Percentiles rank a stretch among this genome's conserved stretches.
phyloP scores from a whole-genome alignment of 2,888 invertebrate species.

The Periphyllus acericola region DNA sequence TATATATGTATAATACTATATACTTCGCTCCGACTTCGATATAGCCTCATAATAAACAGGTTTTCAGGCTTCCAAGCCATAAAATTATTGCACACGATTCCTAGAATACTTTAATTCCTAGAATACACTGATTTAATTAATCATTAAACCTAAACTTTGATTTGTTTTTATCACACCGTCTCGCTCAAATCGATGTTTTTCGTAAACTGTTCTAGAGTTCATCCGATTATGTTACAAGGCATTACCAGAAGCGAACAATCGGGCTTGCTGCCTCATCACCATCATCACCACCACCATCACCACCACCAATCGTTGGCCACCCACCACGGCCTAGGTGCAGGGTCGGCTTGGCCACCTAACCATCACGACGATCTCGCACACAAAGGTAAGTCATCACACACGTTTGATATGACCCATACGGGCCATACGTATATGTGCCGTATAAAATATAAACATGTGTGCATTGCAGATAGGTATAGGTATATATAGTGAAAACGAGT shows the following conservation, averaged over 20 bases:
- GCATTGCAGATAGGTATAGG: not conserved
- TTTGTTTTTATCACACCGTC: not conserved
- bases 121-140: too few species aligned
- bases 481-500: not conserved
- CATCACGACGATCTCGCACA: conserved; percentile 65
- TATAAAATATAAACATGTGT: not conserved
- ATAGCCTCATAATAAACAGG: not conserved
- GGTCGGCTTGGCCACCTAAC: conserved; percentile 65
- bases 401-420: not conserved
- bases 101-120: not conserved
- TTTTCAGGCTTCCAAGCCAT: not conserved
- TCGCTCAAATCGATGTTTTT: conserved; percentile 3
- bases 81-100: not conserved
- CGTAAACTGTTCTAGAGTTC: conserved; percentile 30
- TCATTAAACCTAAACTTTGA: not conserved
- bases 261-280: conserved; percentile 64
- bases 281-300: conserved; percentile 64
- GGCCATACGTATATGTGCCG: not conserved
- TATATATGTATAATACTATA: too few species aligned
- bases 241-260: conserved; percentile 65
- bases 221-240: conserved; percentile 65
- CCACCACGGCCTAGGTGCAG: conserved; percentile 63
- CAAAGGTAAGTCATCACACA: conserved; percentile 64
- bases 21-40: too few species aligned
- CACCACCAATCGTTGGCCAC: conserved; percentile 64